Evolutionary conservation across 2,797 vertebrate genomes (phyloP).

Genomic region (Distichodus sexfasciatus): DNA sequence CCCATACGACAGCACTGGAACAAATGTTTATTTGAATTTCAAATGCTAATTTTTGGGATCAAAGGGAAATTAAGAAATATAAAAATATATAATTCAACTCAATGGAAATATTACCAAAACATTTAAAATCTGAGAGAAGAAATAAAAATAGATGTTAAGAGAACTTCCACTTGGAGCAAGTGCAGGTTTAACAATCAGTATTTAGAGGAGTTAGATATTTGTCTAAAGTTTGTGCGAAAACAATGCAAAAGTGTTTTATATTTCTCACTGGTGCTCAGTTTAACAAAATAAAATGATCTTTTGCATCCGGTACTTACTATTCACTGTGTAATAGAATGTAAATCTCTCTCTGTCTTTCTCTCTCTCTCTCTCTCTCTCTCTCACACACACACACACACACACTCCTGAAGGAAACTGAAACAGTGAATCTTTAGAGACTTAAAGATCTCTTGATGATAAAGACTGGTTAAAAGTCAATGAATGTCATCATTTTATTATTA

Average conservation of each 20-base stretch:
- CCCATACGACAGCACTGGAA: no score
- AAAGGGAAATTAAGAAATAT: no score
- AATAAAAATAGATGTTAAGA: neutral
- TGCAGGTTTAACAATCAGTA: neutral
- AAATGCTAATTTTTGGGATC: no score
- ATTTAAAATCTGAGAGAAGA: neutral
- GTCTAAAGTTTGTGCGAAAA: neutral
- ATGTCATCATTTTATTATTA: neutral
- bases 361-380: no score
- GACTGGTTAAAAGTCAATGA: neutral
- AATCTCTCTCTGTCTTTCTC: no score
- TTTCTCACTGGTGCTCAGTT: neutral
- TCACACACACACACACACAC: no score
- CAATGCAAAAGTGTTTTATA: neutral
- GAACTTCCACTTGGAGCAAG: neutral
- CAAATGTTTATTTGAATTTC: no score
- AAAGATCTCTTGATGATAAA: constrained; percentile 1
- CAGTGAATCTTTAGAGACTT: constrained; percentile 1
- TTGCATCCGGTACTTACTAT: neutral
- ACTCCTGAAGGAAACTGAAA: no score
- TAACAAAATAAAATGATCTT: neutral
- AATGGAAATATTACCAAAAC: neutral
- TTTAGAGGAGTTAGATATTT: neutral
- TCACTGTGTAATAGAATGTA: neutral
- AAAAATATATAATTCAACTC: neutral